phyloP scores from a whole-genome alignment of 2,113 vertebrate genomes.

The Rhineura floridana region DNA sequence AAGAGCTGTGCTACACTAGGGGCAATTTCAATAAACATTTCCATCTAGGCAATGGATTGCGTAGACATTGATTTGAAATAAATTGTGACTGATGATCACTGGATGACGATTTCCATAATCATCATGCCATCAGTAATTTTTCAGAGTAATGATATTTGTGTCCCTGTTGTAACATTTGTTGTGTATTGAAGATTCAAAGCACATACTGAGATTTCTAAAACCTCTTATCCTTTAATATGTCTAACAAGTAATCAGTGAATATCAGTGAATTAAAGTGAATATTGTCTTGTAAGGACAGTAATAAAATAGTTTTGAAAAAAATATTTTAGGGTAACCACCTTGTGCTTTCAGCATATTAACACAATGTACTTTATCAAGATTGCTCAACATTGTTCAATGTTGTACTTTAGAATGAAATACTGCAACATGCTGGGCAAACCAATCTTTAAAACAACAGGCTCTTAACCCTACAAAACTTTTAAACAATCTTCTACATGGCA shows the following conservation, averaged over 20 bases:
- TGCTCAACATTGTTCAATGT: conserved; percentile 58
- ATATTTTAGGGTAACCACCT: conserved; percentile 36
- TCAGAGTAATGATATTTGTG: conserved; percentile 87
- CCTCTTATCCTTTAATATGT: conserved; percentile 78
- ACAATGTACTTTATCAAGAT: conserved; percentile 67
- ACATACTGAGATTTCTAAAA: conserved; percentile 78
- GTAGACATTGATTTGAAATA: conserved; percentile 80
- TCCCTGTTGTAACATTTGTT: conserved; percentile 87
- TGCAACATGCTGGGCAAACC: conserved; percentile 57
- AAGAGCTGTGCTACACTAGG: conserved; percentile 71
- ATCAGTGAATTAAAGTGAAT: conserved; percentile 44
- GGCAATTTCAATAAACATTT: conserved; percentile 76
- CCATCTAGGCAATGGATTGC: conserved; percentile 68
- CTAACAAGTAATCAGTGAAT: conserved; percentile 56
- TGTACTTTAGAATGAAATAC: conserved; percentile 64
- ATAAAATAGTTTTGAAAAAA: conserved; percentile 16
- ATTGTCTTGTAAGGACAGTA: conserved; percentile 48
- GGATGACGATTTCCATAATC: conserved; percentile 90
- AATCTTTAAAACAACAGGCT: conserved; percentile 55
- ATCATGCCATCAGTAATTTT: conserved; percentile 86
- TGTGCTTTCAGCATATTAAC: conserved; percentile 62
- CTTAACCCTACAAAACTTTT: conserved; percentile 33
- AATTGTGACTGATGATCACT: conserved; percentile 89
- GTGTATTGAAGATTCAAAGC: conserved; percentile 76
- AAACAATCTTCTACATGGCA: conserved; percentile 23